phyloP scores from a whole-genome alignment of 2,797 vertebrate species.

The Enteromius thamalakanensis region DNA sequence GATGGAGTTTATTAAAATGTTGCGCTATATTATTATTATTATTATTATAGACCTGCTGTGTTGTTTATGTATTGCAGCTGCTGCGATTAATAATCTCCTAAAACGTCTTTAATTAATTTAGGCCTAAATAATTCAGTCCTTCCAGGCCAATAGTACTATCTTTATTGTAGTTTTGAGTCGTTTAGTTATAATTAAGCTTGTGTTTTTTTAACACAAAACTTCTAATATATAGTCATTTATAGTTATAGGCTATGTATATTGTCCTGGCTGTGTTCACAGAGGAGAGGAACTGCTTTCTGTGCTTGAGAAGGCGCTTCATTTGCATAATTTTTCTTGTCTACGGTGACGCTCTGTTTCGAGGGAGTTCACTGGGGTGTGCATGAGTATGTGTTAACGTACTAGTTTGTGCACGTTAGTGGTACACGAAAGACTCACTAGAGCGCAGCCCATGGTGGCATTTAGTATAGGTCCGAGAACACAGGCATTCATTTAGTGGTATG shows the following conservation, averaged over 20 bases:
- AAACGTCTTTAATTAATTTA: not conserved
- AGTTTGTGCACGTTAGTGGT: conserved; percentile 63
- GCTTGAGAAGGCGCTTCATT: conserved; percentile 85
- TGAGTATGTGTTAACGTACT: conserved; percentile 43
- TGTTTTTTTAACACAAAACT: not conserved
- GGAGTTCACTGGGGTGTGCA: conserved; percentile 78
- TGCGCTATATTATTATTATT: not conserved
- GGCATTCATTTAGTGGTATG: conserved; percentile 78
- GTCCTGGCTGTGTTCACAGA: not conserved
- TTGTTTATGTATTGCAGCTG: not conserved
- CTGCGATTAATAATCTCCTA: not conserved
- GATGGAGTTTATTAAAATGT: conserved; percentile 5
- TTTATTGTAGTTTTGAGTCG: not conserved
- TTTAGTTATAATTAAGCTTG: not conserved
- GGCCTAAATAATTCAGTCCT: not conserved
- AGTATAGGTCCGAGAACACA: conserved; percentile 87
- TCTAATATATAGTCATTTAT: not conserved
- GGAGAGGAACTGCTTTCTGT: conserved; percentile 71
- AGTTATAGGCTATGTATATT: conserved; percentile 7
- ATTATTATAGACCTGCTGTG: not conserved
- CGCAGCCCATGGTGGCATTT: conserved; percentile 75
- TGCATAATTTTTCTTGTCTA: conserved; percentile 98
- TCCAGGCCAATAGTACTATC: not conserved
- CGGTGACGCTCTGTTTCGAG: conserved; percentile 88
- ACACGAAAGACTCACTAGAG: conserved; percentile 76